Evolutionary conservation across 2,888 invertebrate genomes (phyloP).

Genomic region (Brachyopa scutellaris): DNA sequence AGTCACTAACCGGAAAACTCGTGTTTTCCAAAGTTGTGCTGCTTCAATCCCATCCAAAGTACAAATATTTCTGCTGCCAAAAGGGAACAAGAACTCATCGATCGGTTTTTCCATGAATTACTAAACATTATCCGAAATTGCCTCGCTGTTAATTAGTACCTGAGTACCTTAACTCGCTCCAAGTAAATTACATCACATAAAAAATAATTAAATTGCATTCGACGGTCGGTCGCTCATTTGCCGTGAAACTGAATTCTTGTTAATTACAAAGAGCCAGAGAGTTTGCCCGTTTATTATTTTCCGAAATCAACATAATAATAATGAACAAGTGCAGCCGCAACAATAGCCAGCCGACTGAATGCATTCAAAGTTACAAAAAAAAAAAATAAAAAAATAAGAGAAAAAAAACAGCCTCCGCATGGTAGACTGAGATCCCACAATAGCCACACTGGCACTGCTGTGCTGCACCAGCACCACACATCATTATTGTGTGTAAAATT

Average conservation of each 20-base stretch:
- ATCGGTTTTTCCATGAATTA: conserved; percentile 25
- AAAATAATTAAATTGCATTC: conserved; percentile 65
- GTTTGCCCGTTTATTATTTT: conserved; percentile 62
- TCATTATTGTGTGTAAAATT: conserved; percentile 51
- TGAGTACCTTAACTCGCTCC: conserved; percentile 19
- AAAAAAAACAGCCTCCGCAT: conserved; percentile 49
- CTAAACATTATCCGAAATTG: conserved; percentile 28
- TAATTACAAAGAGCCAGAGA: conserved; percentile 61
- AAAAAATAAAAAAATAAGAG: neutral
- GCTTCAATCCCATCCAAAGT: no score
- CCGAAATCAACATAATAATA: conserved; percentile 71
- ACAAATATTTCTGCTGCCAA: no score
- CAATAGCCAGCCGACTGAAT: conserved; percentile 57
- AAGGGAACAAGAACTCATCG: no score
- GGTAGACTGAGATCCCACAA: conserved; percentile 61
- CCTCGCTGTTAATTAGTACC: conserved; percentile 22
- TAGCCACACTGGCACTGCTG: conserved; percentile 23
- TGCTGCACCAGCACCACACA: conserved; percentile 28
- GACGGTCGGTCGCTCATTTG: neutral
- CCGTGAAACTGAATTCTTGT: conserved; percentile 59
- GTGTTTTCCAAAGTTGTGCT: no score
- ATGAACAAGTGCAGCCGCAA: conserved; percentile 71
- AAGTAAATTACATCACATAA: conserved; percentile 65
- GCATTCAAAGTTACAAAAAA: conserved; percentile 22
- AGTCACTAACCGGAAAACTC: no score